A percentile compares a stretch with the other conserved stretches of the same genome.
These are phyloP conservation scores for Piscicola geometra DNA, from an alignment of 2,888 invertebrate genomes.

Conservation along the genomic window DNA sequence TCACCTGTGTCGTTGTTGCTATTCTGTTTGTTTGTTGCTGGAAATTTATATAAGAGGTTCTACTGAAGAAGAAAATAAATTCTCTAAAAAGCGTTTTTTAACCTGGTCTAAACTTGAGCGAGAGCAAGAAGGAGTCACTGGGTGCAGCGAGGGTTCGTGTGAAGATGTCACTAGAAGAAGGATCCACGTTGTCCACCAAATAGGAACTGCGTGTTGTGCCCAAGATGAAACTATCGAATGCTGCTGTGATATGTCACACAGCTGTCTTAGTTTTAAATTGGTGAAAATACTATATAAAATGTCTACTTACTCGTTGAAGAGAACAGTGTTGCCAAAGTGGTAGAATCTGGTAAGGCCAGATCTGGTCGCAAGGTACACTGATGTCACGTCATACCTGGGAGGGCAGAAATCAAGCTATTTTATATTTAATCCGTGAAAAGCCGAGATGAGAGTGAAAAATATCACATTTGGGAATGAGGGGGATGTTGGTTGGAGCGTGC, in stretches of 20 bases:
- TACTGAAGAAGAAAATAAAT: not conserved
- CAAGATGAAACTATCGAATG: too few relatives aligned
- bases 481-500: not conserved
- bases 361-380: constrained; percentile 17
- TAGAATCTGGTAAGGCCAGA: constrained; percentile 31
- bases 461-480: too few relatives aligned
- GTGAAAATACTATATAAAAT: too few relatives aligned
- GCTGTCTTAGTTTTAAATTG: too few relatives aligned
- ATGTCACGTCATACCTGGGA: constrained; percentile 17
- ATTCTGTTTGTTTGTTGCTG: not conserved
- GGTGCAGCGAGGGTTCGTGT: constrained; percentile 2
- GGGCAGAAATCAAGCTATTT: too few relatives aligned
- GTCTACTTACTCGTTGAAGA: not conserved
- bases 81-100: not conserved
- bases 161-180: constrained; percentile 11
- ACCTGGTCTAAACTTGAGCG: not conserved
- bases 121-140: constrained; percentile 17
- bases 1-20: not conserved
- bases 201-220: too few relatives aligned
- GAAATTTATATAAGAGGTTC: too few relatives aligned
- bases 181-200: constrained; percentile 16
- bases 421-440: too few relatives aligned
- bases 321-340: constrained; percentile 10
- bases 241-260: too few relatives aligned
- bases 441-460: too few relatives aligned